A percentile compares a stretch with the other conserved stretches of the same genome.
These are phyloP conservation scores for Sturmia bella DNA, from an alignment of 2,888 invertebrate genomes.

Conservation along the genomic window DNA sequence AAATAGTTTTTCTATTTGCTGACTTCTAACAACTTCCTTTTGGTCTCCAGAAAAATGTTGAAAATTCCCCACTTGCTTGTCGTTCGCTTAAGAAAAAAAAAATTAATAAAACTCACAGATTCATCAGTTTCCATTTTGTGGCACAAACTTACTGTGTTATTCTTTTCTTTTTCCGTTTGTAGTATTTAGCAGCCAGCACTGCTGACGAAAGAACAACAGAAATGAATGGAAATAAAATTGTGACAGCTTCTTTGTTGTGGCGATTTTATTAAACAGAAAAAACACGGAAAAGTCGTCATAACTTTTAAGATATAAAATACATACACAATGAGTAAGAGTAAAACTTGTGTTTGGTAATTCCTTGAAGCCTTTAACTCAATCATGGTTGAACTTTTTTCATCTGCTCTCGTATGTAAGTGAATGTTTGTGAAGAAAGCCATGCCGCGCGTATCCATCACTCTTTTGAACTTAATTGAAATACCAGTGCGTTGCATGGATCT, in stretches of 20 bases:
- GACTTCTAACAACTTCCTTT: slow-evolving; percentile 49
- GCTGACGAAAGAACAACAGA: background rate
- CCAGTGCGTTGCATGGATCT: slow-evolving; percentile 65
- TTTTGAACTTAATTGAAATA: slow-evolving; percentile 67
- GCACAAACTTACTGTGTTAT: slow-evolving; percentile 41
- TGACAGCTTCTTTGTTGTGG: slow-evolving; percentile 51
- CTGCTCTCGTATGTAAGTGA: background rate
- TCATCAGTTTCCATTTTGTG: slow-evolving; percentile 9
- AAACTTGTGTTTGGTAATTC: slow-evolving; percentile 18
- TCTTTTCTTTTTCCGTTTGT: slow-evolving; percentile 3
- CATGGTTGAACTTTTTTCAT: slow-evolving; percentile 31
- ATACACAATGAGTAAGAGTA: slow-evolving; percentile 40
- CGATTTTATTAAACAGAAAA: slow-evolving; percentile 39
- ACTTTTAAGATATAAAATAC: slow-evolving; percentile 18
- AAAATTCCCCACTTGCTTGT: slow-evolving; percentile 54
- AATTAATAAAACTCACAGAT: slow-evolving; percentile 5
- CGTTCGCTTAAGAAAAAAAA: slow-evolving; percentile 30
- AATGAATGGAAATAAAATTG: slow-evolving; percentile 19
- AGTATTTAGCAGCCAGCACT: slow-evolving; percentile 23
- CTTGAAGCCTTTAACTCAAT: slow-evolving; percentile 62
- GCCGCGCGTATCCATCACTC: slow-evolving; percentile 55
- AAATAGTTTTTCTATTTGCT: slow-evolving; percentile 55
- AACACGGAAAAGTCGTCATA: slow-evolving; percentile 57
- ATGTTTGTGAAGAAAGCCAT: slow-evolving; percentile 20
- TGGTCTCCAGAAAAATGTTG: slow-evolving; percentile 33